These are phyloP conservation scores for Lamellibrachia columna DNA, from an alignment of 2,888 invertebrate genomes.

Conservation along the genomic window DNA sequence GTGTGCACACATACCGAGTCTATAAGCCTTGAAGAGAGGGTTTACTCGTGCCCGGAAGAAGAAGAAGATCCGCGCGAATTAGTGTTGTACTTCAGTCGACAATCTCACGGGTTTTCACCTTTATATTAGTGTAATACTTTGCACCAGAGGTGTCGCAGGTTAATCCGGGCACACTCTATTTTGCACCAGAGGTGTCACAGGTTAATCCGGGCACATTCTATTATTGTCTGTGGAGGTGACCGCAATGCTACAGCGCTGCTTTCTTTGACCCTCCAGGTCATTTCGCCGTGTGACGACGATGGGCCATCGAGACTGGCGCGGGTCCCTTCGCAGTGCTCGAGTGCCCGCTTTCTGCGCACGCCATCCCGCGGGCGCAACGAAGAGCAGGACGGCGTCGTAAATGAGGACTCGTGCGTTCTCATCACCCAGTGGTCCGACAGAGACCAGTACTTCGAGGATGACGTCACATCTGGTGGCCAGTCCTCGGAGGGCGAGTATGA, in stretches of 20 bases:
- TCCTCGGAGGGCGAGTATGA: background rate
- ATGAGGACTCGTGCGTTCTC: background rate
- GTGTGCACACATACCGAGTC: too few relatives aligned
- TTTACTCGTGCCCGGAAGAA: too few relatives aligned
- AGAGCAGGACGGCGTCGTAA: background rate
- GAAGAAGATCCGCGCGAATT: too few relatives aligned
- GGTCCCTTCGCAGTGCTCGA: background rate
- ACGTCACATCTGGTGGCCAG: background rate
- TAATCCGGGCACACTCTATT: too few relatives aligned
- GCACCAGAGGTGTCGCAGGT: too few relatives aligned
- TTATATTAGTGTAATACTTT: too few relatives aligned
- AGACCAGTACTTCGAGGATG: background rate
- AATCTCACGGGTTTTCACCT: too few relatives aligned
- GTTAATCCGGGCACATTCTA: too few relatives aligned
- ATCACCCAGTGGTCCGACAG: constrained; percentile 6
- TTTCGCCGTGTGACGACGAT: background rate
- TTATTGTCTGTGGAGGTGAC: too few relatives aligned
- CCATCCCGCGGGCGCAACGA: background rate
- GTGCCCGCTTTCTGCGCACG: background rate
- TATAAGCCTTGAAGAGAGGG: too few relatives aligned
- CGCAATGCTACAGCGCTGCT: background rate
- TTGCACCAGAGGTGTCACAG: too few relatives aligned
- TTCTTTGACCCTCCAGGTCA: background rate
- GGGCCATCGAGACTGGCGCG: background rate
- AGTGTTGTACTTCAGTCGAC: too few relatives aligned